A percentile compares a stretch with the other conserved stretches of the same genome.
Conservation (phyloP, 2,113 vertebrate genomes). For the Catharus bicknelli region DNA sequence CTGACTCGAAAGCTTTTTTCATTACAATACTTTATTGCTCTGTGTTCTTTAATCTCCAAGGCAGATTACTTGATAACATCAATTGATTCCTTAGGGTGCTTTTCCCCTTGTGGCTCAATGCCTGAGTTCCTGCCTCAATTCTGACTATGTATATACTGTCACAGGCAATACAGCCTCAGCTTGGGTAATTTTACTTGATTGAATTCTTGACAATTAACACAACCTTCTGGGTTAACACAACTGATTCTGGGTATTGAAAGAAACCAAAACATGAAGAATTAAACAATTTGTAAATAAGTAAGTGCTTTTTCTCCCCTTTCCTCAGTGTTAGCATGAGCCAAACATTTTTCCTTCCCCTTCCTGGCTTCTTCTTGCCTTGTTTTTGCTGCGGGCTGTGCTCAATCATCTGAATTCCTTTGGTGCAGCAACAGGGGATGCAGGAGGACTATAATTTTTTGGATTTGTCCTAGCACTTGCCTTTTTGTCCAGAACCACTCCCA, state of each 20-base stretch:
- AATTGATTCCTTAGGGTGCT: slow-evolving; percentile 49
- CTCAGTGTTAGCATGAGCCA: not conserved
- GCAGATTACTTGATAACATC: slow-evolving; percentile 40
- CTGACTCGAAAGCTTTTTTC: slow-evolving; percentile 42
- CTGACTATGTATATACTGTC: not conserved
- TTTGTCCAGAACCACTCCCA: not conserved
- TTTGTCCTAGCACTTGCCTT: not conserved
- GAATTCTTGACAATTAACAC: not conserved
- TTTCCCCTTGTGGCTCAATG: slow-evolving; percentile 7
- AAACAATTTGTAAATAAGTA: not conserved
- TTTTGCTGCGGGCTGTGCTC: fast-evolving
- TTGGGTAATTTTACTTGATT: not conserved
- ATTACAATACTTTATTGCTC: slow-evolving; percentile 13
- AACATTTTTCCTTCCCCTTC: not conserved
- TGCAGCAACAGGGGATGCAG: fast-evolving
- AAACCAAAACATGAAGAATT: not conserved
- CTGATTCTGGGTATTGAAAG: not conserved
- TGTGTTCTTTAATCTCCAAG: slow-evolving; percentile 37
- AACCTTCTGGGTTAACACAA: not conserved
- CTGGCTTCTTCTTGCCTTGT: not conserved
- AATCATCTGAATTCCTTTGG: not conserved
- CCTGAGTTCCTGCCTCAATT: not conserved
- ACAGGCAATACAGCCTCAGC: not conserved
- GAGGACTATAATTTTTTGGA: not conserved
- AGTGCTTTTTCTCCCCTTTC: not conserved